These are phyloP conservation scores for Drosophila ambigua DNA, from an alignment of 1,140 invertebrate genomes.

Conservation along the genomic window DNA sequence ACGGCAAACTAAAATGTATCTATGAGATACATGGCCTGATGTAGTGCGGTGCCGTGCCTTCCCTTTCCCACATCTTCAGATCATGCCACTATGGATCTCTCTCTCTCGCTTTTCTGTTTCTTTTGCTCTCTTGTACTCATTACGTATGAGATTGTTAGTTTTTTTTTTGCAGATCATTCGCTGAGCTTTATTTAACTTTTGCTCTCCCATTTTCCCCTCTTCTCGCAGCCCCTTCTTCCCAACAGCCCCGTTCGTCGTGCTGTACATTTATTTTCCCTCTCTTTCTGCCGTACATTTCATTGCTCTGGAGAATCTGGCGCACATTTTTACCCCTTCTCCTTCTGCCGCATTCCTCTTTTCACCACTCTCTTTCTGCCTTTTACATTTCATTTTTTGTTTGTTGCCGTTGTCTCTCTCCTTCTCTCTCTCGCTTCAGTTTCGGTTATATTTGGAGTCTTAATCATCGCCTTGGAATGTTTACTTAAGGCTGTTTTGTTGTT, in stretches of 20 bases:
- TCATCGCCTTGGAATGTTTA: conserved; percentile 83
- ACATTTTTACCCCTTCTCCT: conserved; percentile 16
- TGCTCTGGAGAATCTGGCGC: conserved; percentile 2
- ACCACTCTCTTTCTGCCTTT: conserved; percentile 36
- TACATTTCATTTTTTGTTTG: conserved; percentile 73
- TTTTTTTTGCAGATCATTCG: conserved; percentile 78
- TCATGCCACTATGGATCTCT: neutral
- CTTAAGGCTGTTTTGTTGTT: conserved; percentile 61
- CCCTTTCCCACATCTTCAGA: neutral
- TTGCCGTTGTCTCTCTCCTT: conserved; percentile 38
- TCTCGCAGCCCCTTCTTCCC: neutral
- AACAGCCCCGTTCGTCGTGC: conserved; percentile 44
- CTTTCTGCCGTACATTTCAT: conserved; percentile 11
- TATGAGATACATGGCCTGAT: conserved; percentile 79
- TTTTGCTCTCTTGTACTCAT: conserved; percentile 51
- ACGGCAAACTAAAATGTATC: conserved; percentile 72
- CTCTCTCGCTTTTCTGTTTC: conserved; percentile 1
- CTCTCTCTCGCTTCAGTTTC: conserved; percentile 61
- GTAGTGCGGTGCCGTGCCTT: conserved; percentile 21
- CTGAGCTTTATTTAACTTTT: conserved; percentile 81
- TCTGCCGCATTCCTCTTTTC: conserved; percentile 5
- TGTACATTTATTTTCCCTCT: conserved; percentile 35
- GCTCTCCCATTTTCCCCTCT: conserved; percentile 49
- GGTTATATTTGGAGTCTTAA: conserved; percentile 83
- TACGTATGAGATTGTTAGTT: conserved; percentile 75